Base-by-base conservation (phyloP, 2,113 vertebrate species). In the Elanoides forficatus region DNA sequence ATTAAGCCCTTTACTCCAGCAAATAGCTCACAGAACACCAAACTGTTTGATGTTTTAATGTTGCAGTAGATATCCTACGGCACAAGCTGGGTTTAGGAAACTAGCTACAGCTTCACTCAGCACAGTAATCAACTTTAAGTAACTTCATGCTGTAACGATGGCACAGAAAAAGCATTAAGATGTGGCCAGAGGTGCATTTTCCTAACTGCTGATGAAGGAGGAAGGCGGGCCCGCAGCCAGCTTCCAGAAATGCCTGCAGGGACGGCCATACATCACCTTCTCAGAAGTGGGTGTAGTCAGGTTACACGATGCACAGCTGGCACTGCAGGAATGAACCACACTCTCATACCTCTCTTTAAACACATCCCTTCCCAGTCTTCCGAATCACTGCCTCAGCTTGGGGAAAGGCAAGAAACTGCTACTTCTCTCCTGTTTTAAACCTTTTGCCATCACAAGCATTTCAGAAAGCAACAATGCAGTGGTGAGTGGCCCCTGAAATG, bases 1-100 rank as follows among this genome's bases (percentile, higher is more conserved):
- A 32, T 38, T 14, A 84, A 93, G 74, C 53, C 84, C 91, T 91
- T 92, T 90, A 94, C 68, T 90, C 86, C 80, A 90, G 68, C 87
- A 95, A 95, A 97, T 95, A 91, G 85, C 91, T 94, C 82, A 90
- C 36, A 94, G 90, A 88, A 90, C 72, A 91, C 42, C 72, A 88
- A 90, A 76, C 42, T 76, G 56, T 92, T 95, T 95, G 91, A 97
- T 95, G 85, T 88, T 95, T 94, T 90, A 84, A 74, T 43, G 71
- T 88, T 71, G 74, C 70, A 90, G 45, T 58, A 78, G 10, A 90
- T 93, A 86, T 86, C 86, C 94, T 68, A 71, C 40, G 65, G 95
- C 86, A 96, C 0, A 2, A 89, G 40, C 34, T 15, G 74, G 66
- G 85, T 90, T 92, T 93, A 90, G 81, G 87, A 66, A 92, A 81